These are phyloP conservation scores for Denticeps clupeoides DNA, from an alignment of 2,797 vertebrate species.

Conservation along the genomic window DNA sequence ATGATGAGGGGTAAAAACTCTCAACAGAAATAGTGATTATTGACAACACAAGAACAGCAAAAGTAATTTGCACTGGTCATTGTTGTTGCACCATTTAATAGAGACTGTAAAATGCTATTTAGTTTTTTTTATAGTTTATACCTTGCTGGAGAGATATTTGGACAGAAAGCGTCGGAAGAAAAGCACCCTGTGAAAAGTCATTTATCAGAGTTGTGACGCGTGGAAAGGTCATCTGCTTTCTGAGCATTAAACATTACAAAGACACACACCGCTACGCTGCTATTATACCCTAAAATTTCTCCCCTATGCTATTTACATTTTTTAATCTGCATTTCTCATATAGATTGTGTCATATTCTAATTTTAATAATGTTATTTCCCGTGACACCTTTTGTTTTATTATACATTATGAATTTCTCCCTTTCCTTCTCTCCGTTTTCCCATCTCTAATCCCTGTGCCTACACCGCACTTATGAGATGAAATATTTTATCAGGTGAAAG, in stretches of 20 bases:
- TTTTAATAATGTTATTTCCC: conserved; percentile 76
- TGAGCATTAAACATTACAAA: conserved; percentile 8
- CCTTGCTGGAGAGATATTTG: background rate
- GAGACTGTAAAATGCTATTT: too few relatives aligned
- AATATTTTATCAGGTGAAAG: conserved; percentile 93
- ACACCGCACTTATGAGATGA: conserved; percentile 84
- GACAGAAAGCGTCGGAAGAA: background rate
- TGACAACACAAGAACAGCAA: too few relatives aligned
- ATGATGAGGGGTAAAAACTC: too few relatives aligned
- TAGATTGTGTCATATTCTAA: conserved; percentile 63
- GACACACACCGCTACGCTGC: conserved; percentile 13
- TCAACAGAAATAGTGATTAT: too few relatives aligned
- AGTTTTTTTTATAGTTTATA: background rate
- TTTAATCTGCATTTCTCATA: conserved; percentile 71
- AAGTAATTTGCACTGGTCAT: too few relatives aligned
- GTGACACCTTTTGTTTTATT: conserved; percentile 72
- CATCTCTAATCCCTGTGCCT: conserved; percentile 73
- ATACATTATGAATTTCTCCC: conserved; percentile 53
- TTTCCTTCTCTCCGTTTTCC: conserved; percentile 17
- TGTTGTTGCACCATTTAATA: too few relatives aligned
- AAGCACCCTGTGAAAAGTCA: background rate
- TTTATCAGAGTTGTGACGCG: conserved; percentile 2
- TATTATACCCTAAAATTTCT: conserved; percentile 36
- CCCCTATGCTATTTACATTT: conserved; percentile 58
- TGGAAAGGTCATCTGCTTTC: conserved; percentile 7